phyloP scores from a whole-genome alignment of 2,797 vertebrate genomes.

The Tangara arthus region DNA sequence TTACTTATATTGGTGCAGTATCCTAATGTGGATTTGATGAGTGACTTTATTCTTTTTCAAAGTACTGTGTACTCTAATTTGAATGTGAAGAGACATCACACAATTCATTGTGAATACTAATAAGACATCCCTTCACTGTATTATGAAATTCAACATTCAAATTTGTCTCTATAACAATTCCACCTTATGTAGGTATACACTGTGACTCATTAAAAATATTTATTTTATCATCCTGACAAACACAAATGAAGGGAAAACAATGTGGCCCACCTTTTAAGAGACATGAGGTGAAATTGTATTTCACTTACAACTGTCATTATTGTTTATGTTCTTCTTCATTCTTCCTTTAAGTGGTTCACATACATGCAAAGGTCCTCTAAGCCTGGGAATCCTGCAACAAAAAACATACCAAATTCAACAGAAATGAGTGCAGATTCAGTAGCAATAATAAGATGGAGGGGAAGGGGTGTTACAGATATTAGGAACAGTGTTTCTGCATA shows the following conservation, averaged over 20 bases:
- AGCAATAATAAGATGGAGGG: background rate
- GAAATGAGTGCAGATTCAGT: slow-evolving; percentile 15
- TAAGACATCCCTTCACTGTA: background rate
- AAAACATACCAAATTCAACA: slow-evolving; percentile 20
- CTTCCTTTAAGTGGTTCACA: background rate
- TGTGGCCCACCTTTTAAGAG: background rate
- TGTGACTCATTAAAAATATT: slow-evolving; percentile 37
- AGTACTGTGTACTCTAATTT: background rate
- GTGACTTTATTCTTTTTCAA: background rate
- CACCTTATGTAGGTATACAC: background rate
- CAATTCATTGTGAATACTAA: background rate
- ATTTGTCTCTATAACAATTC: slow-evolving; percentile 14
- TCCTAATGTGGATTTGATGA: background rate
- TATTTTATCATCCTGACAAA: slow-evolving; percentile 30
- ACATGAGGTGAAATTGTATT: slow-evolving; percentile 48
- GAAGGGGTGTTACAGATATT: background rate
- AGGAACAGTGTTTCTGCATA: slow-evolving; percentile 42
- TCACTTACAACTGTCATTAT: slow-evolving; percentile 26
- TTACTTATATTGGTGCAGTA: background rate
- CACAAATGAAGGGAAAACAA: slow-evolving; percentile 21
- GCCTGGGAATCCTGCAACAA: slow-evolving; percentile 1
- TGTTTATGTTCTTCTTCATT: slow-evolving; percentile 53
- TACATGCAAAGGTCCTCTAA: background rate
- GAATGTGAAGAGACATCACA: slow-evolving; percentile 2
- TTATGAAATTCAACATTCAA: slow-evolving; percentile 2